Evolutionary conservation across 2,888 invertebrate genomes (phyloP).

Genomic region (Hymenopus coronatus): DNA sequence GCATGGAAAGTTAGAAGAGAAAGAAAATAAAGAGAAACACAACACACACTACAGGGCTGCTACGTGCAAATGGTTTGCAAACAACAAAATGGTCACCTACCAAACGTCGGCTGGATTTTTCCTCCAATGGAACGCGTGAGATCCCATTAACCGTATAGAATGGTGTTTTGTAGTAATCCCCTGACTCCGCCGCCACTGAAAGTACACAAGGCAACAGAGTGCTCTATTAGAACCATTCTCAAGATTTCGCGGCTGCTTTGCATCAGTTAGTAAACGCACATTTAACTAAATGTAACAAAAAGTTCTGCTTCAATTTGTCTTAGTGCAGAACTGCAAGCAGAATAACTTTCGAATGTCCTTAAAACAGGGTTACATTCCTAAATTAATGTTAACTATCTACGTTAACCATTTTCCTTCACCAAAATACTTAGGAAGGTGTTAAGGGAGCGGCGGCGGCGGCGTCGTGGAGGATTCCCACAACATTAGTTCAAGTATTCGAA

Average conservation of each 20-base stretch:
- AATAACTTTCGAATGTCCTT: neutral
- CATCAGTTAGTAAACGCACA: neutral
- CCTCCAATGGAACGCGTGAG: constrained; percentile 55
- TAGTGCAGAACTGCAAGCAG: neutral
- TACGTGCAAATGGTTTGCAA: too few relatives aligned
- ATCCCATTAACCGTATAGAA: constrained; percentile 66
- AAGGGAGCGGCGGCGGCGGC: constrained; percentile 4
- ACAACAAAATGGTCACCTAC: constrained; percentile 55
- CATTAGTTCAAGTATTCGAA: neutral
- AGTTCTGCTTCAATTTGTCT: neutral
- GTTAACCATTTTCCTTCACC: too few relatives aligned
- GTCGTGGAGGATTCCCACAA: constrained; percentile 31
- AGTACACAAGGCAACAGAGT: constrained; percentile 19
- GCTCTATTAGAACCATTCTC: neutral
- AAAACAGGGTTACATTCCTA: neutral
- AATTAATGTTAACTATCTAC: neutral
- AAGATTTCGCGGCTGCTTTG: neutral
- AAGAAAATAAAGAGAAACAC: neutral
- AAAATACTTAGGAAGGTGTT: neutral
- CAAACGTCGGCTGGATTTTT: constrained; percentile 65
- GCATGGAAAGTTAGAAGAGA: neutral
- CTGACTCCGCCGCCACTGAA: constrained; percentile 58
- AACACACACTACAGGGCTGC: neutral
- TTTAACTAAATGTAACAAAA: neutral
- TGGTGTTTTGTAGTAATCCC: constrained; percentile 78